Conservation (phyloP, 1,140 invertebrate species). For the Oppia nitens region DNA sequence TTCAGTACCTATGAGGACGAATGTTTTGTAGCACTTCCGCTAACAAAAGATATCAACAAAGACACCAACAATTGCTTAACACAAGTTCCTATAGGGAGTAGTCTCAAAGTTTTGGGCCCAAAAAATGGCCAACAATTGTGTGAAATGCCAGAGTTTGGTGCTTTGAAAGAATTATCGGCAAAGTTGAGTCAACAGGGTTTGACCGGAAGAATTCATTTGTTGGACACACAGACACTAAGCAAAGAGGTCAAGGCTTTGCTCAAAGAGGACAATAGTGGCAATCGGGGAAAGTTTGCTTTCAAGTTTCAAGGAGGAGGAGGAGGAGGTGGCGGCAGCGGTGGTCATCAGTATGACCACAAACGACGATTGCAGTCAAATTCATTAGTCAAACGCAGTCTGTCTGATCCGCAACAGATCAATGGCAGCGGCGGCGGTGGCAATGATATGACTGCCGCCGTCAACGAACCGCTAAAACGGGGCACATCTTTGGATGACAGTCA, state of each 20-base stretch:
- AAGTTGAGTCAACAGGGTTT: not conserved
- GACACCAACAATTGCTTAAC: too few species aligned
- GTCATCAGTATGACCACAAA: not conserved
- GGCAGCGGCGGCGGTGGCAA: too few species aligned
- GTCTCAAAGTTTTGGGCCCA: constrained; percentile 63
- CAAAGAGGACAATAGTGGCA: not conserved
- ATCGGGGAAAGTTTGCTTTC: not conserved
- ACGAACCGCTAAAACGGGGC: not conserved
- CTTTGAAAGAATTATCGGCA: constrained; percentile 31
- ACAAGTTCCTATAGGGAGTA: constrained; percentile 62
- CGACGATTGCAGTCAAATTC: not conserved
- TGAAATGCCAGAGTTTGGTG: constrained; percentile 56
- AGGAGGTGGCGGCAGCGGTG: too few species aligned
- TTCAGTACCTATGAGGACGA: constrained; percentile 61
- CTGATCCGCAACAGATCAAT: constrained; percentile 12
- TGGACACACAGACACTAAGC: not conserved
- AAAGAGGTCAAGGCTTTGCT: not conserved
- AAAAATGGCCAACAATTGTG: constrained; percentile 63
- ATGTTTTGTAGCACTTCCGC: constrained; percentile 61
- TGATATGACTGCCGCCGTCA: not conserved
- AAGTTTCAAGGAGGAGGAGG: not conserved
- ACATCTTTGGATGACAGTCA: not conserved
- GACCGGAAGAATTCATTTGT: not conserved
- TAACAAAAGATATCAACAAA: constrained; percentile 30
- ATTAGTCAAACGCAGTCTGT: constrained; percentile 16